These are phyloP conservation scores for Blomia tropicalis DNA, from an alignment of 2,888 invertebrate species.

Conservation along the genomic window DNA sequence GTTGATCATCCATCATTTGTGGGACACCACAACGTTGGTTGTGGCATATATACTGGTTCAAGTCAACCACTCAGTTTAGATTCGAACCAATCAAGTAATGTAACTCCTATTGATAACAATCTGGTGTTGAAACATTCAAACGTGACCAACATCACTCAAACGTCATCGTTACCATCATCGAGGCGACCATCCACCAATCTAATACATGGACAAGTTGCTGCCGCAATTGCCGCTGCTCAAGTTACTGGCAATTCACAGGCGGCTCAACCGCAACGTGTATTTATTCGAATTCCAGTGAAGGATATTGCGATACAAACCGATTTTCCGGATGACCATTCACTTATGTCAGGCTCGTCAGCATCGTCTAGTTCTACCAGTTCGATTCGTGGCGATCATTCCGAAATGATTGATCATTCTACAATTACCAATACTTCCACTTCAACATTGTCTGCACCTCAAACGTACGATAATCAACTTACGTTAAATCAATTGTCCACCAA, in stretches of 20 bases:
- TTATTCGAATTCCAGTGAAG: conserved; percentile 16
- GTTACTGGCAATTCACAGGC: too few relatives aligned
- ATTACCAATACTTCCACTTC: background rate
- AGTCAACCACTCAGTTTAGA: conserved; percentile 7
- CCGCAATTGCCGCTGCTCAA: background rate
- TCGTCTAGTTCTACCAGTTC: background rate
- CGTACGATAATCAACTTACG: background rate
- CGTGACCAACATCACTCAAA: background rate
- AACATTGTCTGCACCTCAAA: background rate
- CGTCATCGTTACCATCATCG: conserved; percentile 10
- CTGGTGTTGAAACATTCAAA: background rate
- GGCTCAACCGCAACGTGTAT: background rate
- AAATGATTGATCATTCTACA: background rate
- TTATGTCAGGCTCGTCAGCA: background rate
- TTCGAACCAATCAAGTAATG: background rate
- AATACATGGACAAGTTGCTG: background rate
- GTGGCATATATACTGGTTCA: background rate
- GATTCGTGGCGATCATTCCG: background rate
- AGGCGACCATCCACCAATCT: conserved; percentile 7
- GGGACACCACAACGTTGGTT: too few relatives aligned
- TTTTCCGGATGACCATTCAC: background rate
- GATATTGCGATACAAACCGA: conserved; percentile 14
- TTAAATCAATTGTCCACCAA: background rate
- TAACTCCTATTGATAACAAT: background rate
- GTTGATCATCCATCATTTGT: background rate